Evolutionary conservation across 2,113 vertebrate genomes (phyloP), one percentile per base, ranked within the genome.

Genomic region (Camelus bactrianus): DNA sequence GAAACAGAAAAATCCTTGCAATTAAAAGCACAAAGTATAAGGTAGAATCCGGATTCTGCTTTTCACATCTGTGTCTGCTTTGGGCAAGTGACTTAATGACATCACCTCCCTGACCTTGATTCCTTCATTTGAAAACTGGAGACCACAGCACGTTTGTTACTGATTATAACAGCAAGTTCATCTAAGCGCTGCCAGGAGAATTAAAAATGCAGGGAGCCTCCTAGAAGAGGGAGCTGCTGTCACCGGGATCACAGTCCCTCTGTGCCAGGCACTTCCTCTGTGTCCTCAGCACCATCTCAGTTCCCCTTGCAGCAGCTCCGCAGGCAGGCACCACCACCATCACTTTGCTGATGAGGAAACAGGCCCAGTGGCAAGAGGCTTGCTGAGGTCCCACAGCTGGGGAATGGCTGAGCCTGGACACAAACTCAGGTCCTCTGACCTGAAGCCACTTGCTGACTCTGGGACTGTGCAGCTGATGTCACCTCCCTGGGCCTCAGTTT

Each of bases 191-290:
- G 0, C 13, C 30, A 6, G 24, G 17, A 28, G 30, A 11, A 13
- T 15, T 0, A 4, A n/a, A n/a, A n/a, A 3, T 1, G 9, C 24
- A 2, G 6, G 0, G 17, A 30, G 48, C 3, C 0, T 10, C 6
- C 0, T 0, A 6, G 0, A 4, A 52, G 46, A 30, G 35, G 8
- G 16, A 50, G 50, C 5, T 6, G 2, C 46, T 35, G 0, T 86
- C 3, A 0, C 4, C 4, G 16, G 22, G 8, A 12, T 17, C 13
- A 9, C 10, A 0, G 46, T 26, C 5, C 3, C 32, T 22, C 38
- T 38, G 60, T 20, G 17, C 8, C 28, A 2, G 56, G n/a, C 8
- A 0, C 12, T 6, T 4, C 42, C 35, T 6, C 0, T 5, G 6
- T 4, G 35, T 16, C 42, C 70, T 15, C 9, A 6, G 3, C 3